A percentile compares a stretch with the other conserved stretches of the same genome.
These are phyloP conservation scores for Brachionichthys hirsutus DNA, from an alignment of 2,113 vertebrate species.

Conservation along the genomic window DNA sequence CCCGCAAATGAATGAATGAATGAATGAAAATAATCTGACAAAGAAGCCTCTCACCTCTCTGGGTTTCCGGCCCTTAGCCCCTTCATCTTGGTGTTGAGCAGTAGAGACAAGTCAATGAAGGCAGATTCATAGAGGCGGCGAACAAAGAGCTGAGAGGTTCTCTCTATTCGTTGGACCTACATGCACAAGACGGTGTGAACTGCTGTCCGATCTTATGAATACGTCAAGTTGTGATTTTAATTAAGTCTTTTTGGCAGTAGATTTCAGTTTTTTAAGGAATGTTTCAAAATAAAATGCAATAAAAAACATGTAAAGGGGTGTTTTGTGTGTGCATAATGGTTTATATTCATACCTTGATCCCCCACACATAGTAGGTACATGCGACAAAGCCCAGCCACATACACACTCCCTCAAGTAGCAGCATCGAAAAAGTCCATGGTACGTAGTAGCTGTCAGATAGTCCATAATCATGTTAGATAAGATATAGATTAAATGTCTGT, in stretches of 20 bases:
- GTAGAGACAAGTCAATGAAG: constrained; percentile 80
- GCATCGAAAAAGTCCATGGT: constrained; percentile 73
- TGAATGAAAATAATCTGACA: background rate
- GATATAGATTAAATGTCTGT: too few relatives aligned
- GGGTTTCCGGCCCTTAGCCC: constrained; percentile 58
- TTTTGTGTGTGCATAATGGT: background rate
- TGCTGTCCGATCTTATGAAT: too few relatives aligned
- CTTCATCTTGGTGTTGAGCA: constrained; percentile 81
- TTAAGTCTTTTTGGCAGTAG: too few relatives aligned
- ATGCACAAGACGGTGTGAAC: too few relatives aligned
- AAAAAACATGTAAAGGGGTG: too few relatives aligned
- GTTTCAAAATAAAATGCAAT: too few relatives aligned
- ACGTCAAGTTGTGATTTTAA: too few relatives aligned
- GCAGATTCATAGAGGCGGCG: constrained; percentile 80
- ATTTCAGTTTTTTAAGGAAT: too few relatives aligned
- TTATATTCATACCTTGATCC: constrained; percentile 57
- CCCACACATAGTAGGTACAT: constrained; percentile 79
- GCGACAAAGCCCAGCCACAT: constrained; percentile 77
- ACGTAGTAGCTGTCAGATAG: constrained; percentile 58
- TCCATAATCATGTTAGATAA: background rate
- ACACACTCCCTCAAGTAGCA: constrained; percentile 74
- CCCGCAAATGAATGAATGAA: too few relatives aligned
- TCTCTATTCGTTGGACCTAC: constrained; percentile 79
- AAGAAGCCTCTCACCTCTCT: constrained; percentile 55
- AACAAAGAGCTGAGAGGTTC: constrained; percentile 81